These are phyloP conservation scores for Chelon auratus DNA, from an alignment of 2,797 vertebrate genomes.

Conservation along the genomic window DNA sequence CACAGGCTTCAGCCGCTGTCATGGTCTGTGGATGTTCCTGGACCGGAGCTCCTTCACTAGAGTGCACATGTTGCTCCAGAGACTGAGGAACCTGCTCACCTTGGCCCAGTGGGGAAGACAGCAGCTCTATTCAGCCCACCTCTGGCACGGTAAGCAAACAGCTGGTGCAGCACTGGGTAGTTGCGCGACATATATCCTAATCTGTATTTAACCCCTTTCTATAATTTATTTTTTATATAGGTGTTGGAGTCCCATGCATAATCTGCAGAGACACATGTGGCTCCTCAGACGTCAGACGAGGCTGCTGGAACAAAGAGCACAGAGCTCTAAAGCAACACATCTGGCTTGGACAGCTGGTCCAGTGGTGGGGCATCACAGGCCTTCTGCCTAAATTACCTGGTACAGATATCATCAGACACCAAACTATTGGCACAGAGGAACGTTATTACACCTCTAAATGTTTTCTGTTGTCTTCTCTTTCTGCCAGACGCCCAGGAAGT, in stretches of 20 bases:
- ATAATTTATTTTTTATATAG: conserved; percentile 19
- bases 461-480: conserved; percentile 18
- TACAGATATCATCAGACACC: conserved; percentile 30
- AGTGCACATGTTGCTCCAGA: conserved; percentile 68
- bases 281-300: conserved; percentile 18
- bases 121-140: conserved; percentile 37
- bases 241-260: conserved; percentile 53
- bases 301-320: conserved; percentile 60
- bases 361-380: conserved; percentile 78
- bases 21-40: conserved; percentile 78
- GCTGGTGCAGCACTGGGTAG: background rate
- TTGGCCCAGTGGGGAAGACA: conserved; percentile 60
- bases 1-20: conserved; percentile 70
- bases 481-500: conserved; percentile 69
- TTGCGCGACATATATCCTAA: background rate
- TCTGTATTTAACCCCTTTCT: background rate
- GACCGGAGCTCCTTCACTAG: conserved; percentile 62
- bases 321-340: conserved; percentile 68
- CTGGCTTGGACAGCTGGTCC: conserved; percentile 73
- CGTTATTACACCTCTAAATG: conserved; percentile 3
- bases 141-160: conserved; percentile 56
- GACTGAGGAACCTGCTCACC: conserved; percentile 74
- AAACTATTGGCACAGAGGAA: background rate
- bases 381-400: conserved; percentile 73
- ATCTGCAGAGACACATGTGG: conserved; percentile 38